Evolutionary conservation across 2,888 invertebrate genomes (phyloP).

Genomic region (Choreutis nemorana): DNA sequence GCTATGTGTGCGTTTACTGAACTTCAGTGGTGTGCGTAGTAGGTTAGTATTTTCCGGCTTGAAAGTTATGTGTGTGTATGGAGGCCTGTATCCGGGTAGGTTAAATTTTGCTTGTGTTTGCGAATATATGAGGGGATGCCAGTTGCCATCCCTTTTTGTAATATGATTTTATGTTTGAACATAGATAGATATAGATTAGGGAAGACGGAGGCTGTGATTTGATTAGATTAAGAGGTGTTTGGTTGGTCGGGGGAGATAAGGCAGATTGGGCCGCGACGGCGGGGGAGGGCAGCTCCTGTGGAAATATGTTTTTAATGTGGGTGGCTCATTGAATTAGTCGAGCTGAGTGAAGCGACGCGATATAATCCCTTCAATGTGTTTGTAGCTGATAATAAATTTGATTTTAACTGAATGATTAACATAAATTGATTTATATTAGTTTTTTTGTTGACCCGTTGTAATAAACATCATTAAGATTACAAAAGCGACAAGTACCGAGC

Average conservation of each 20-base stretch:
- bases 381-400: conserved; percentile 26
- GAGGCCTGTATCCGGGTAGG: conserved; percentile 56
- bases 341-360: conserved; percentile 44
- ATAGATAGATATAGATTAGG: conserved; percentile 64
- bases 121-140: conserved; percentile 62
- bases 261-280: conserved; percentile 55
- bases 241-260: conserved; percentile 58
- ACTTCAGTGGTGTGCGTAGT: conserved; percentile 28
- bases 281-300: conserved; percentile 35
- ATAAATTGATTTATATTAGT: conserved; percentile 11
- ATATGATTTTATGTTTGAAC: conserved; percentile 62
- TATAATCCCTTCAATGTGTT: conserved; percentile 41
- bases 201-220: conserved; percentile 65
- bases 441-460: no score
- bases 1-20: conserved; percentile 39
- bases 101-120: conserved; percentile 62
- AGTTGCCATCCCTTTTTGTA: conserved; percentile 60
- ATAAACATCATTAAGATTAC: no score
- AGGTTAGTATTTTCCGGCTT: conserved; percentile 48
- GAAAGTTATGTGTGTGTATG: conserved; percentile 42
- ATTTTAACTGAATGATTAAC: conserved; percentile 28
- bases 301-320: conserved; percentile 66
- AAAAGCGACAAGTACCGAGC: no score
- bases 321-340: conserved; percentile 60
- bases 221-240: conserved; percentile 67